These are phyloP conservation scores for Bombus vancouverensis DNA, from an alignment of 1,140 invertebrate genomes.

Conservation along the genomic window DNA sequence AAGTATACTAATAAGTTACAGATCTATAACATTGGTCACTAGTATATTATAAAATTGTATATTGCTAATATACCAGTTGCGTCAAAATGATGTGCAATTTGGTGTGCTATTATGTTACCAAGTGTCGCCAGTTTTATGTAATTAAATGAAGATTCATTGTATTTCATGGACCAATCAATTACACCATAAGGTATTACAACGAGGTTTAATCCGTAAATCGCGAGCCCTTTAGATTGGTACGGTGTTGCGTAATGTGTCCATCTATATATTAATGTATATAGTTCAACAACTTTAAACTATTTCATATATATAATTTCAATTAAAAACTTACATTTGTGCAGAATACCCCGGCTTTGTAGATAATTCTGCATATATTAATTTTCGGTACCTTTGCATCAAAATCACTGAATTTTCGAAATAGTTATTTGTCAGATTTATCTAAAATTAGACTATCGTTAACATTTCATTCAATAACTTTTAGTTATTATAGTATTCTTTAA, in stretches of 20 bases:
- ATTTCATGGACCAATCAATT: conserved; percentile 61
- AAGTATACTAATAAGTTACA: not conserved
- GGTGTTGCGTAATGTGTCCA: conserved; percentile 70
- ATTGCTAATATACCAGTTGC: conserved; percentile 63
- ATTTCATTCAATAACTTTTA: not conserved
- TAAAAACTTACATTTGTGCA: conserved; percentile 62
- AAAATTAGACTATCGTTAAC: conserved; percentile 28
- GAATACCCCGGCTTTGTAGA: conserved; percentile 37
- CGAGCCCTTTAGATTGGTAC: conserved; percentile 58
- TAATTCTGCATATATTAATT: conserved; percentile 56
- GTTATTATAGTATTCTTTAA: not conserved
- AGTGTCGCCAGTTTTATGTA: conserved; percentile 64
- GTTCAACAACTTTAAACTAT: not conserved
- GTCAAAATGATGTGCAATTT: conserved; percentile 72
- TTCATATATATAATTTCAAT: conserved; percentile 10
- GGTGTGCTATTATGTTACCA: conserved; percentile 69
- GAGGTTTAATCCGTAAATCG: conserved; percentile 61
- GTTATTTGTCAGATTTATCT: conserved; percentile 59
- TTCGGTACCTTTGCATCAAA: conserved; percentile 62
- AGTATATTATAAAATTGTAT: conserved; percentile 6
- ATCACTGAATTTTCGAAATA: conserved; percentile 65
- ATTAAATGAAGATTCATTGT: conserved; percentile 48
- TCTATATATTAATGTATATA: conserved; percentile 48
- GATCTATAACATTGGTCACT: conserved; percentile 1
- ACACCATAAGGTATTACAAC: conserved; percentile 70